phyloP scores from a whole-genome alignment of 2,797 vertebrate species.

The Premnoplex brunnescens region DNA sequence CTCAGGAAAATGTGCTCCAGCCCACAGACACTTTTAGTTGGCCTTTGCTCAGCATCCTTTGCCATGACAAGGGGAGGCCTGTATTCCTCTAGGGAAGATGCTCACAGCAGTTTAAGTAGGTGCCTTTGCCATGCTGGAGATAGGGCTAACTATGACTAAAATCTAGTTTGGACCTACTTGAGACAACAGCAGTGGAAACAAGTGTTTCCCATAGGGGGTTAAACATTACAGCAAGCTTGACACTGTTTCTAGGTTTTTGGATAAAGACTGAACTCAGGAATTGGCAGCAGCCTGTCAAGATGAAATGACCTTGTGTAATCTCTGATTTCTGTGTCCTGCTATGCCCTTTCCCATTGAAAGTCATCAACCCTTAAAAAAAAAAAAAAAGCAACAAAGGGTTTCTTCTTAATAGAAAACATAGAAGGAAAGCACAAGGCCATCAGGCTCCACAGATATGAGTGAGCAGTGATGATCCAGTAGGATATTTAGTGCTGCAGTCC shows the following conservation, averaged over 20 bases:
- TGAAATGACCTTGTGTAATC: not conserved
- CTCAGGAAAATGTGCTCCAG: not conserved
- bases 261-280: not conserved
- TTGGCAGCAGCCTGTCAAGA: constrained; percentile 3
- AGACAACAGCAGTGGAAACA: not conserved
- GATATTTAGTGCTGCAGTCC: not conserved
- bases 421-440: not conserved
- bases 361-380: not conserved
- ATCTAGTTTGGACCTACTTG: not conserved
- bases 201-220: constrained; percentile 8
- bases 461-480: accelerated
- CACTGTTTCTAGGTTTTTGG: constrained; percentile 30
- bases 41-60: not conserved
- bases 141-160: not conserved
- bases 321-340: constrained; percentile 15
- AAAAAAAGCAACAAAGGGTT: accelerated
- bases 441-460: not conserved
- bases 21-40: accelerated
- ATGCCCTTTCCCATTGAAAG: not conserved
- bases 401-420: not conserved
- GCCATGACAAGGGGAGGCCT: accelerated
- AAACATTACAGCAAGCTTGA: not conserved
- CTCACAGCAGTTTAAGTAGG: not conserved
- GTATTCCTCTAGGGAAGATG: not conserved
- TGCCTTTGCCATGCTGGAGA: not conserved